phyloP scores from a whole-genome alignment of 2,888 invertebrate genomes.

The Dyspetes luteomarginatus region DNA sequence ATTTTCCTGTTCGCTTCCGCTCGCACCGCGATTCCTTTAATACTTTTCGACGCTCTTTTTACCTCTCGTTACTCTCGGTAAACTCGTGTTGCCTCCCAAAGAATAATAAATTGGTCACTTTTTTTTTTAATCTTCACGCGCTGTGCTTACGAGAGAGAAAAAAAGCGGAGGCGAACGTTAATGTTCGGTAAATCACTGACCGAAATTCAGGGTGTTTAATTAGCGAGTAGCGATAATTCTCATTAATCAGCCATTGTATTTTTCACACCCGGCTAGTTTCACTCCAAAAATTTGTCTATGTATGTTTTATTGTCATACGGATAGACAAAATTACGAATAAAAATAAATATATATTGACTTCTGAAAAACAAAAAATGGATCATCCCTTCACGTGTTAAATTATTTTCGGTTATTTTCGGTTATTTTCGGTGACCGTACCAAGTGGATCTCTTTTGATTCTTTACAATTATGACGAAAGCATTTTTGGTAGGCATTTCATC shows the following conservation, averaged over 20 bases:
- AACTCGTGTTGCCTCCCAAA: slow-evolving; percentile 19
- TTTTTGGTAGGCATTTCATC: no score
- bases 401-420: no score
- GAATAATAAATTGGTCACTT: slow-evolving; percentile 52
- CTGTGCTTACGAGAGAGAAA: no score
- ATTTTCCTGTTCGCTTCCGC: neutral
- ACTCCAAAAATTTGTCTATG: neutral
- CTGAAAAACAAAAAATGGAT: no score
- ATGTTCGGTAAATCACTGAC: slow-evolving; percentile 29
- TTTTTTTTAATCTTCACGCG: neutral
- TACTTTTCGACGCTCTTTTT: slow-evolving; percentile 23
- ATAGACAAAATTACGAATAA: no score
- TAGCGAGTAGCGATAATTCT: slow-evolving; percentile 32
- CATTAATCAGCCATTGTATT: slow-evolving; percentile 31
- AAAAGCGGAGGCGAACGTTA: neutral
- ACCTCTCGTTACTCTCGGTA: slow-evolving; percentile 31
- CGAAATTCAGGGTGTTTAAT: neutral
- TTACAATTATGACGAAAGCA: no score
- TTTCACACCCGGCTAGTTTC: neutral
- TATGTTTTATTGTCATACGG: neutral
- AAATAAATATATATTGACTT: no score
- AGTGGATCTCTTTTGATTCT: no score
- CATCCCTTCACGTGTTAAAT: no score
- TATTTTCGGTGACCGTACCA: no score
- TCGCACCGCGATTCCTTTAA: slow-evolving; percentile 14